Evolutionary conservation across 2,797 vertebrate genomes (phyloP), one percentile per base, ranked within the genome.

Genomic region (Poeciliopsis presidionis): DNA sequence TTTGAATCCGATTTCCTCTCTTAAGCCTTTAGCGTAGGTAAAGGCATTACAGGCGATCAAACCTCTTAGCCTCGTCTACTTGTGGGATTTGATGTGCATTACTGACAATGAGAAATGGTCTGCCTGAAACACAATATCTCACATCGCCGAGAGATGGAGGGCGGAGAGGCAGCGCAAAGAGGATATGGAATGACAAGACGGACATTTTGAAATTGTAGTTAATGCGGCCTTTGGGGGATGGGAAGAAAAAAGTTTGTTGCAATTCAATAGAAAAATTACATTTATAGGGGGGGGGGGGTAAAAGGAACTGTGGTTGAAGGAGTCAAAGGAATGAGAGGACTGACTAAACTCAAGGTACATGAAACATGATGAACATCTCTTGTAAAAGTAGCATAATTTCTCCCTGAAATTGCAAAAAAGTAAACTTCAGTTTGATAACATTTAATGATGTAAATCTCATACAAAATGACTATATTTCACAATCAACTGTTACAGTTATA

Each of bases 51-150:
- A 87, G 87, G 88, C 78, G 84, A 94, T 95, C 93, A 94, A 92
- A 93, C 91, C 93, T 95, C 92, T 94, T 94, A 94, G 91, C 88
- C 88, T 53, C 90, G 83, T 74, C 91, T 89, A 90, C 93, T 93
- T 90, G 89, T 91, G 91, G 94, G 92, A 95, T 93, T 92, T 94
- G 92, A 95, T 94, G 93, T 92, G 90, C 94, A 94, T 96, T 96
- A 95, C 94, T 95, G 95, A 96, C 95, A 95, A 92, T 94, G 95
- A 95, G 91, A 94, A 95, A 96, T 94, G 93, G 91, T 85, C 90
- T 82, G 90, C 87, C 82, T 94, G 95, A 96, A 96, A 96, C 86
- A 93, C 89, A 94, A 95, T 95, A 95, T 93, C 88, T 91, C 91
- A 92, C 93, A 94, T 91, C 82, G 74, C 84, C 82, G 72, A 63